A percentile compares a stretch with the other conserved stretches of the same genome.
phyloP scores from a whole-genome alignment of 2,888 invertebrate genomes.

The Acleris cristana region DNA sequence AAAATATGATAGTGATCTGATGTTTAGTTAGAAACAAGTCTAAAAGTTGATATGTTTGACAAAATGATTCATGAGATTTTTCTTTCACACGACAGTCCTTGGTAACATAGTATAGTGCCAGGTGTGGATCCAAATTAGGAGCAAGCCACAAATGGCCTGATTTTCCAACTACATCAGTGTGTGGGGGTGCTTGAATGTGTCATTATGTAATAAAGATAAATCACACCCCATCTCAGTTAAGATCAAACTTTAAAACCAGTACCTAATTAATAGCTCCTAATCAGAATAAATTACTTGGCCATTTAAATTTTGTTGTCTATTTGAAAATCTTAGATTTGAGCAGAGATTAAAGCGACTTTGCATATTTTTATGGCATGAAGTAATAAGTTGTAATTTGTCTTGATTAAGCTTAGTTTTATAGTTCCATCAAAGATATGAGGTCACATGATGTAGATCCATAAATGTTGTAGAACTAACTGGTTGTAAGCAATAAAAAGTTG shows the following conservation, averaged over 20 bases:
- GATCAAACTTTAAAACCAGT: neutral
- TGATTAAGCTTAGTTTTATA: conserved; percentile 2
- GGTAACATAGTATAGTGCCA: neutral
- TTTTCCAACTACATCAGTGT: neutral
- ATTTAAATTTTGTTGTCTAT: neutral
- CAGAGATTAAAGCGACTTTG: neutral
- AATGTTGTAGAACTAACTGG: neutral
- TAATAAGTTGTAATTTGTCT: conserved; percentile 2
- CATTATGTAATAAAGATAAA: conserved; percentile 8
- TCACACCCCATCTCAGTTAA: neutral
- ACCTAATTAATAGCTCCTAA: neutral
- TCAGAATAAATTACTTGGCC: neutral
- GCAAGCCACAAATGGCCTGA: neutral
- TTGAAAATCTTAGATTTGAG: neutral
- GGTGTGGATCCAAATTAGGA: conserved; percentile 10
- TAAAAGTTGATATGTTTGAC: neutral
- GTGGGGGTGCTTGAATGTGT: conserved; percentile 6
- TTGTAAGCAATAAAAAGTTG: neutral
- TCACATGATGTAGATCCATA: neutral
- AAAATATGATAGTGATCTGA: neutral
- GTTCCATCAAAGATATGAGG: conserved; percentile 12
- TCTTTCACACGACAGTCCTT: conserved; percentile 4
- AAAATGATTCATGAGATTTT: conserved; percentile 8
- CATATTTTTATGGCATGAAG: neutral
- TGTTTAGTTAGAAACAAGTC: neutral